phyloP scores from a whole-genome alignment of 1,140 invertebrate genomes.

The Ostrea edulis region DNA sequence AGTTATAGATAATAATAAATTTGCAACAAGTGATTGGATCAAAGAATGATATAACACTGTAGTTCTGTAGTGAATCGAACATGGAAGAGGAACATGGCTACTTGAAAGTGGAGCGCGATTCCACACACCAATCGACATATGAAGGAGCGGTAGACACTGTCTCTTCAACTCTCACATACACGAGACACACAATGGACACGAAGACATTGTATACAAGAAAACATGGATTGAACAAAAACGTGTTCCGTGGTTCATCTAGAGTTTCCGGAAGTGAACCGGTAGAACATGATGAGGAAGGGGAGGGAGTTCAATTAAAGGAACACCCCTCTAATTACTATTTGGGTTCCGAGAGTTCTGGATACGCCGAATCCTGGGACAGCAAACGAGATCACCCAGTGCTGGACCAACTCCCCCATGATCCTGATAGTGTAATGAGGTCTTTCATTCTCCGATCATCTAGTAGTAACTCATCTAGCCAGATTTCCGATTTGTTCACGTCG shows the following conservation, averaged over 20 bases:
- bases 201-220: background rate
- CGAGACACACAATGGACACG: background rate
- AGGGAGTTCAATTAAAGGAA: background rate
- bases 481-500: background rate
- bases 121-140: too few relatives aligned
- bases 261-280: background rate
- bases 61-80: too few relatives aligned
- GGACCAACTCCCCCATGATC: background rate
- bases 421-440: background rate
- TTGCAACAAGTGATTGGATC: too few relatives aligned
- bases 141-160: too few relatives aligned
- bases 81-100: too few relatives aligned
- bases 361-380: background rate
- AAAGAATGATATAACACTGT: too few relatives aligned
- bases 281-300: background rate
- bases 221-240: background rate
- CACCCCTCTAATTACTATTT: background rate
- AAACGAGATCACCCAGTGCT: background rate
- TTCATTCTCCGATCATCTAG: background rate
- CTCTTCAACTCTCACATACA: background rate
- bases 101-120: too few relatives aligned
- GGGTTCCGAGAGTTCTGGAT: background rate
- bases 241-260: background rate
- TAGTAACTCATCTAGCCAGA: background rate
- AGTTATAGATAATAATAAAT: too few relatives aligned